phyloP scores from a whole-genome alignment of 2,113 vertebrate genomes.

The Tyto alba region DNA sequence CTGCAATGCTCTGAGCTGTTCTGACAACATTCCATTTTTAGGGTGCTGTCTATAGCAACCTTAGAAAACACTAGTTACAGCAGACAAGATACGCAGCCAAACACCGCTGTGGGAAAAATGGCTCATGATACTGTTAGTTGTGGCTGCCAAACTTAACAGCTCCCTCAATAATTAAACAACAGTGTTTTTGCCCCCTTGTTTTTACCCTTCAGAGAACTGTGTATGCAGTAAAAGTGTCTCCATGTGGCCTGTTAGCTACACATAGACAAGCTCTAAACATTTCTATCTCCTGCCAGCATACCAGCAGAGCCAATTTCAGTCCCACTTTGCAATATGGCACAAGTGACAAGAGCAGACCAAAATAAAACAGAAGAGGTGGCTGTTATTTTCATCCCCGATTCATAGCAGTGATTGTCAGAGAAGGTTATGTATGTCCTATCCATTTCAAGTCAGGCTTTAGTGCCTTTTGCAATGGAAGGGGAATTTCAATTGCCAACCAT shows the following conservation, averaged over 20 bases:
- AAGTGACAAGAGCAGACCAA: slow-evolving; percentile 17
- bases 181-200: slow-evolving; percentile 18
- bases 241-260: slow-evolving; percentile 1
- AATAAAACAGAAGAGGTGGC: not conserved
- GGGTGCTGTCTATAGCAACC: not conserved
- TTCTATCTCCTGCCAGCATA: not conserved
- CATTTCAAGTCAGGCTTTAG: not conserved
- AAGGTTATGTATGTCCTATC: not conserved
- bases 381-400: not conserved
- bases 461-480: not conserved
- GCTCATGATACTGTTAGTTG: not conserved
- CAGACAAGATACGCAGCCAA: not conserved
- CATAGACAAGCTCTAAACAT: slow-evolving; percentile 6
- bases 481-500: not conserved
- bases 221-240: slow-evolving; percentile 1
- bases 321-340: slow-evolving; percentile 13
- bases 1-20: not conserved
- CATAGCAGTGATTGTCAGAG: slow-evolving; percentile 1
- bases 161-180: slow-evolving; percentile 21
- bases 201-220: slow-evolving; percentile 21
- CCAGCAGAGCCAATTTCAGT: not conserved
- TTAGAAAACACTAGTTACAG: not conserved
- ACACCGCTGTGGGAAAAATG: not conserved
- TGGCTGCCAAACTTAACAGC: slow-evolving; percentile 3
- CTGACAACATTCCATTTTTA: not conserved